Base-by-base conservation (phyloP, 2,113 vertebrate species). In the Puntigrus tetrazona region DNA sequence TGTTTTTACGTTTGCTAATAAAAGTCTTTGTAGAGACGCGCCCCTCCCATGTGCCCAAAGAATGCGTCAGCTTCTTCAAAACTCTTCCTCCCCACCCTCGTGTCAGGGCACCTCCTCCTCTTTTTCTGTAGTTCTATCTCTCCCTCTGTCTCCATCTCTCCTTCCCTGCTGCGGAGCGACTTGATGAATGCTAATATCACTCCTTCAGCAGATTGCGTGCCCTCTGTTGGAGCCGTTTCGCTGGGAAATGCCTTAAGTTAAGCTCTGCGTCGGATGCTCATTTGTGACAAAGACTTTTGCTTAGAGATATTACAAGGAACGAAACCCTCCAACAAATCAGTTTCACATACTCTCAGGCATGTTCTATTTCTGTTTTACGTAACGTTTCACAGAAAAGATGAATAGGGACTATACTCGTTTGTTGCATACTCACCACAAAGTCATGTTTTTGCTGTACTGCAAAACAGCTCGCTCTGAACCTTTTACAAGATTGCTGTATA, bases 61-160 rank as follows among this genome's bases (percentile, higher is more conserved):
- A 59, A 36, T 78, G 75, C 75, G 76, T 63, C 41, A 16, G 10
- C 78, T 27, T 70, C 45, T 63, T 57, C 69, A 38, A 59, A 34
- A 61, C 29, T 70, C 34, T 47, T 47, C 16, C 45, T 38, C 11
- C 75, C 31, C 65, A 31, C 27, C 74, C 59, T 83, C 22, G 29
- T 75, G 29, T 31, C 69, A 27, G 45, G 38, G 52, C 69, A 36
- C 74, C 36, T 22, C 47, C 72, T 76, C 57, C 47, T 86, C 63
- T 78, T 70, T 81, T 67, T 81, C 52, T 82, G 55, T 70, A 78
- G 81, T 88, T 89, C 80, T 80, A 86, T 73, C 70, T 45, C 75
- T 88, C 75, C 69, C 77, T 82, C 82, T 29, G 20, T 38, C 31
- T 78, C 67, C 67, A 31, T 69, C 43, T 82, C 81, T 82, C 82